A percentile compares a stretch with the other conserved stretches of the same genome.
phyloP scores from a whole-genome alignment of 2,888 invertebrate genomes.

The Lasioglossum villosulum region DNA sequence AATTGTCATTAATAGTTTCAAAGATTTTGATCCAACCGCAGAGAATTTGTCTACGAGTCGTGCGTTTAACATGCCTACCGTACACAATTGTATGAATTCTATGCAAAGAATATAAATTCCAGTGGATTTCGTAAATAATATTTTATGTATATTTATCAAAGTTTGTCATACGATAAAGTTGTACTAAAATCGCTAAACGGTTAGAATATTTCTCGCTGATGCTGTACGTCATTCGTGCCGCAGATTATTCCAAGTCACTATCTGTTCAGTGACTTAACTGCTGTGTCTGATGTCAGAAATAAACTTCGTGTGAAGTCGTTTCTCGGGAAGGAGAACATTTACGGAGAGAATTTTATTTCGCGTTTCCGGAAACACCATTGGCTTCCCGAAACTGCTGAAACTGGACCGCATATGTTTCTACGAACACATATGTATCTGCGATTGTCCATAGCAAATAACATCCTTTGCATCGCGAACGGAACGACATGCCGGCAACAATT shows the following conservation, averaged over 20 bases:
- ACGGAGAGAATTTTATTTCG: constrained; percentile 43
- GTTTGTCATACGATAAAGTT: not conserved
- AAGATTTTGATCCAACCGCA: too few relatives aligned
- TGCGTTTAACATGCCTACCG: too few relatives aligned
- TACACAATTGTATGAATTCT: not conserved
- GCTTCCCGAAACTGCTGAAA: constrained; percentile 18
- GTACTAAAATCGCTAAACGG: not conserved
- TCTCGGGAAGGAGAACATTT: constrained; percentile 28
- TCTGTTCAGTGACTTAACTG: constrained; percentile 19
- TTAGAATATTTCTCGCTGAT: not conserved
- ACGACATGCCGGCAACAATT: not conserved
- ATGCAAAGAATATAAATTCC: not conserved
- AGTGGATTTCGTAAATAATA: not conserved
- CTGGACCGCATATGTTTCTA: constrained; percentile 8
- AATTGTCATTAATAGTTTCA: too few relatives aligned
- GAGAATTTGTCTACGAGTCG: too few relatives aligned
- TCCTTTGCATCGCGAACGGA: not conserved
- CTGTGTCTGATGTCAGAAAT: constrained; percentile 37
- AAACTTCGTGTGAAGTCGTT: constrained; percentile 51
- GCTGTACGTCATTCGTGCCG: not conserved
- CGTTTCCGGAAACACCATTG: constrained; percentile 41
- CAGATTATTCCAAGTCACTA: constrained; percentile 16
- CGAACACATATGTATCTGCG: not conserved
- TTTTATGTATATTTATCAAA: too few relatives aligned
- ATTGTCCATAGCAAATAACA: not conserved